Conservation (phyloP, 2,113 vertebrate genomes). For the Hippocampus mohnikei region DNA sequence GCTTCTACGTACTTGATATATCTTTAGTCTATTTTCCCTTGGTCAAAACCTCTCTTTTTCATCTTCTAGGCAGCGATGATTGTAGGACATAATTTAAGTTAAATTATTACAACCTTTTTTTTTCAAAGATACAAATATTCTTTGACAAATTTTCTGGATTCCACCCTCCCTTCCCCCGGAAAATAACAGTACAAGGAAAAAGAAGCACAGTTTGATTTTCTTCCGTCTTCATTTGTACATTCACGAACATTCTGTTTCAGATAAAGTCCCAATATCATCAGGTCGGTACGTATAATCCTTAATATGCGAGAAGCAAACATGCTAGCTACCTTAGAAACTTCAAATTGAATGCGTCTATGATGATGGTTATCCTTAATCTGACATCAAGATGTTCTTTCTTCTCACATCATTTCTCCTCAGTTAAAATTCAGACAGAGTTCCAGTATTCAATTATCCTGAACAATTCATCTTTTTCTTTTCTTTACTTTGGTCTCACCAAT, state of each 20-base stretch:
- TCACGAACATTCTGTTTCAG: neutral
- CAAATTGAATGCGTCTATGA: neutral
- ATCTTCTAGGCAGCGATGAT: neutral
- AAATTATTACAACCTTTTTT: too few relatives aligned
- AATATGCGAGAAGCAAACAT: neutral
- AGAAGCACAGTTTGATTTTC: neutral
- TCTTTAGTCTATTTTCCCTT: slow-evolving; percentile 9
- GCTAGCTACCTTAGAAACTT: neutral
- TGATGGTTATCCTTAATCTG: neutral
- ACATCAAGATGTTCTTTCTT: neutral
- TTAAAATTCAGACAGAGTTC: neutral
- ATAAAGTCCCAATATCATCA: neutral
- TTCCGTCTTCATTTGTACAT: neutral
- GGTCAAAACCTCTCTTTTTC: neutral
- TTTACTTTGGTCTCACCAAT: too few relatives aligned
- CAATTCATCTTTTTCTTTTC: too few relatives aligned
- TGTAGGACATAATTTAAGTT: neutral
- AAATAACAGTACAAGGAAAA: neutral
- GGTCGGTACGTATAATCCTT: neutral
- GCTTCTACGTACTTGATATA: neutral
- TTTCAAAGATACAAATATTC: too few relatives aligned
- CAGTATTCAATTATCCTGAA: neutral
- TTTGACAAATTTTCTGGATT: too few relatives aligned
- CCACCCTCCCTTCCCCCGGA: too few relatives aligned
- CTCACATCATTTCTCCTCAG: neutral